Conservation (phyloP, 2,888 invertebrate genomes). For the Aproaerema taeniolella region DNA sequence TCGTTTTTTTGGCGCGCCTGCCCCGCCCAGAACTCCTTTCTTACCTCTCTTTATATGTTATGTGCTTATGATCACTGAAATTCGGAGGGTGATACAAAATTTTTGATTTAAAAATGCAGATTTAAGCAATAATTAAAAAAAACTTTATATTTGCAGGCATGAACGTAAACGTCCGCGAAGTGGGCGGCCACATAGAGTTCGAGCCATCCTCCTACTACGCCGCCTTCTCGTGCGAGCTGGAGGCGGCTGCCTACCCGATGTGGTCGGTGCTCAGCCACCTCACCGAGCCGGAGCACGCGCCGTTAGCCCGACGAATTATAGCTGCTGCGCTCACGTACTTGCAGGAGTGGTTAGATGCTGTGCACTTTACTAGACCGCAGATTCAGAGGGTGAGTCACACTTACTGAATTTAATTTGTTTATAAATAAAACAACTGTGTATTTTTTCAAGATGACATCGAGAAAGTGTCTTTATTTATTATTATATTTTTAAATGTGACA, state of each 20-base stretch:
- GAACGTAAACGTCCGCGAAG: conserved; percentile 96
- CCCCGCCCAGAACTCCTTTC: no score
- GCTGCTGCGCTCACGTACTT: conserved; percentile 86
- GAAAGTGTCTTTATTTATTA: no score
- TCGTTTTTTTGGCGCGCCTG: no score
- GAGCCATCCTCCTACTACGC: conserved; percentile 98
- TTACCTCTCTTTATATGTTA: no score
- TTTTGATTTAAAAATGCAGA: no score
- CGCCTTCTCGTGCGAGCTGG: conserved; percentile 97
- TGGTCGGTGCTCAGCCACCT: conserved; percentile 97
- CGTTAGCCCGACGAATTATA: conserved; percentile 86
- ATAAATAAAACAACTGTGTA: no score
- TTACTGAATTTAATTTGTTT: no score
- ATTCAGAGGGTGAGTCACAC: conserved; percentile 65
- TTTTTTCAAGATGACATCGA: no score
- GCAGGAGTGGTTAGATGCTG: conserved; percentile 92
- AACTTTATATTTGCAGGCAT: conserved; percentile 89
- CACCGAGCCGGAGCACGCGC: conserved; percentile 83
- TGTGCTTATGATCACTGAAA: no score
- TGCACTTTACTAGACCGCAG: conserved; percentile 81
- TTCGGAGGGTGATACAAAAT: no score
- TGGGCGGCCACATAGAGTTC: conserved; percentile 95
- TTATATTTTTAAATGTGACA: no score
- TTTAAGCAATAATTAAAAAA: no score
- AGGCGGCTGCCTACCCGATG: conserved; percentile 98